Evolutionary conservation across 2,888 invertebrate genomes (phyloP).

Genomic region (Pyralis farinalis): DNA sequence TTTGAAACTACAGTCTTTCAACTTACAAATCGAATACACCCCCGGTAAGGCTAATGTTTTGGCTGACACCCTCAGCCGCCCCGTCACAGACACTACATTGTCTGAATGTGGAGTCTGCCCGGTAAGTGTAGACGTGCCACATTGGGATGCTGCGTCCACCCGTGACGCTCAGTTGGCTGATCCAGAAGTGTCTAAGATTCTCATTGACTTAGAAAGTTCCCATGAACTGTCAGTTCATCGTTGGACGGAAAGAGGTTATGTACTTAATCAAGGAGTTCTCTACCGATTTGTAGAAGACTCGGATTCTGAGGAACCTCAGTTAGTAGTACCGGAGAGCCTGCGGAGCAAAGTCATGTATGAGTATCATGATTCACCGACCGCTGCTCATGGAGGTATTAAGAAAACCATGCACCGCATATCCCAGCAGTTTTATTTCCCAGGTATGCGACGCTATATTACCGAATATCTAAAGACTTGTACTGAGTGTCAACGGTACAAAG

Average conservation of each 20-base stretch:
- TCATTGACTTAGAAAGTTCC: no score
- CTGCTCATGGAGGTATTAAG: not conserved
- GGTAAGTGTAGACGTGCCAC: no score
- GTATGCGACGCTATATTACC: not conserved
- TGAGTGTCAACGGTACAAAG: not conserved
- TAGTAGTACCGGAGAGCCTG: not conserved
- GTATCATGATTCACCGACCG: not conserved
- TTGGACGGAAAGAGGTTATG: no score
- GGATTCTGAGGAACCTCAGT: not conserved
- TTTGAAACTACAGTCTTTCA: slow-evolving; percentile 36
- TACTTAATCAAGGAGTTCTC: no score
- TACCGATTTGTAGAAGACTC: not conserved
- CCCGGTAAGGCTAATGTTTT: slow-evolving; percentile 38
- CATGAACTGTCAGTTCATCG: no score
- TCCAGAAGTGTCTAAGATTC: no score
- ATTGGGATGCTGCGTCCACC: no score
- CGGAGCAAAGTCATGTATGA: not conserved
- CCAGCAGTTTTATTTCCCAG: not conserved
- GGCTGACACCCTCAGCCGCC: slow-evolving; percentile 43
- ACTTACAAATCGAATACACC: slow-evolving; percentile 37
- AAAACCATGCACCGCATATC: not conserved
- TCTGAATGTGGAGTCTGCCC: no score
- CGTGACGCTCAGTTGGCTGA: no score
- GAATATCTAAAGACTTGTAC: not conserved
- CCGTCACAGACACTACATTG: not conserved